phyloP scores from a whole-genome alignment of 23 tunicate genomes.

The Diplosoma virens region DNA sequence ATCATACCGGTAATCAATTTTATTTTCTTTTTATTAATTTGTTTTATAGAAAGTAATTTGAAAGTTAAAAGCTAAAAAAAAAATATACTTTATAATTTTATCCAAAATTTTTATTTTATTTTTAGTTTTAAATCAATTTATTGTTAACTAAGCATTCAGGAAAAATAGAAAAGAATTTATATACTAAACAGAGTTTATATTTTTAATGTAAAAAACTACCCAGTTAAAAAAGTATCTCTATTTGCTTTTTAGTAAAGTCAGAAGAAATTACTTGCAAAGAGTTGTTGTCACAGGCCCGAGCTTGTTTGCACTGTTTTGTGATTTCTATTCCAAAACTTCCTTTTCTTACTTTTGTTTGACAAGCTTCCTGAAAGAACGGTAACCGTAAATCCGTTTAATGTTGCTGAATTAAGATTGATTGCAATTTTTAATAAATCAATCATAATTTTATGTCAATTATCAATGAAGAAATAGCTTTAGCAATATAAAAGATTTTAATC shows the following conservation, averaged over 20 bases:
- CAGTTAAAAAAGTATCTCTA: not conserved
- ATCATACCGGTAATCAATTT: not conserved
- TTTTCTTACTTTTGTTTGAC: slow-evolving; percentile 15
- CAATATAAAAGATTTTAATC: no score
- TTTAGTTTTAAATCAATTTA: no score
- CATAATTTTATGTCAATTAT: no score
- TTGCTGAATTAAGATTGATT: no score
- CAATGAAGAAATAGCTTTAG: no score
- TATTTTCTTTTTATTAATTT: no score
- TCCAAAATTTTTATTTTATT: no score
- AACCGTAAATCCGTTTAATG: no score
- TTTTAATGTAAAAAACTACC: not conserved
- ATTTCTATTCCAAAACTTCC: slow-evolving; percentile 18
- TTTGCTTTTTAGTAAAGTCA: not conserved
- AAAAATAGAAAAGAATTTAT: not conserved
- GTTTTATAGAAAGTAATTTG: no score
- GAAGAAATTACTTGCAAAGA: slow-evolving; percentile 10
- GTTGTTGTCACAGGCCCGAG: slow-evolving; percentile 21
- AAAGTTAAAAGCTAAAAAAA: no score
- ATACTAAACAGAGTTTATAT: not conserved
- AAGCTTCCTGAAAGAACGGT: slow-evolving; percentile 17
- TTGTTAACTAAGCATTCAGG: not conserved
- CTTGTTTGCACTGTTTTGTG: slow-evolving; percentile 28
- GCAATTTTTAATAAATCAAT: no score
- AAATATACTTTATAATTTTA: no score